Conservation (phyloP, 2,888 invertebrate species). For the Mesorhabditis sp. region DNA sequence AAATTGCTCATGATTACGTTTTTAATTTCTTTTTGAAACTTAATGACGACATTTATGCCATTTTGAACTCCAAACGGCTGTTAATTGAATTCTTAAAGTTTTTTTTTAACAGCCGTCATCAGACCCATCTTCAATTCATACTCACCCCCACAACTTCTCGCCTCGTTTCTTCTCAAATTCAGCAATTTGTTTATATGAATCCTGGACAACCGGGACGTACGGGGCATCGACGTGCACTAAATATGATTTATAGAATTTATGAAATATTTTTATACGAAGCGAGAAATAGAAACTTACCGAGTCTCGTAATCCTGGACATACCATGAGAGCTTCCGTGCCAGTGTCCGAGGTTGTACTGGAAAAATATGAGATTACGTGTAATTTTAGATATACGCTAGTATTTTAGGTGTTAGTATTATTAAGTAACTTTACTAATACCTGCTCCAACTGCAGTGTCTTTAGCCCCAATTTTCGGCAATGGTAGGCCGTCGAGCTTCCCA, state of each 20-base stretch:
- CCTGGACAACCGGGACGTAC: constrained; percentile 37
- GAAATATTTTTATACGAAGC: too few relatives aligned
- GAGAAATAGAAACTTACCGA: neutral
- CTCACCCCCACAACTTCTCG: constrained; percentile 36
- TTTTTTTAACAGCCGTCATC: neutral
- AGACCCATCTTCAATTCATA: neutral
- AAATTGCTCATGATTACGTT: neutral
- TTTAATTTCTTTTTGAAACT: too few relatives aligned
- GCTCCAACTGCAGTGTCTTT: constrained; percentile 48
- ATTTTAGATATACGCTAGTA: neutral
- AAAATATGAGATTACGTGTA: neutral
- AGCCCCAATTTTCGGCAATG: constrained; percentile 46
- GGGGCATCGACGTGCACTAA: constrained; percentile 43
- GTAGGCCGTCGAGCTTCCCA: constrained; percentile 50
- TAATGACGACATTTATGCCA: too few relatives aligned
- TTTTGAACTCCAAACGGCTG: too few relatives aligned
- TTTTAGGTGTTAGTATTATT: too few relatives aligned
- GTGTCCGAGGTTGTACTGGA: constrained; percentile 42
- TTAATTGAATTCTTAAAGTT: neutral
- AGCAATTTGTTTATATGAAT: constrained; percentile 32
- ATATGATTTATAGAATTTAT: neutral
- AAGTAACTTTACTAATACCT: constrained; percentile 24
- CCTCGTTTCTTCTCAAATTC: constrained; percentile 31
- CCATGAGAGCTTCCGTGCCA: constrained; percentile 53
- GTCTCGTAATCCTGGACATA: constrained; percentile 49